These are phyloP conservation scores for Mareca strepera DNA, from an alignment of 2,797 vertebrate species.

Conservation along the genomic window DNA sequence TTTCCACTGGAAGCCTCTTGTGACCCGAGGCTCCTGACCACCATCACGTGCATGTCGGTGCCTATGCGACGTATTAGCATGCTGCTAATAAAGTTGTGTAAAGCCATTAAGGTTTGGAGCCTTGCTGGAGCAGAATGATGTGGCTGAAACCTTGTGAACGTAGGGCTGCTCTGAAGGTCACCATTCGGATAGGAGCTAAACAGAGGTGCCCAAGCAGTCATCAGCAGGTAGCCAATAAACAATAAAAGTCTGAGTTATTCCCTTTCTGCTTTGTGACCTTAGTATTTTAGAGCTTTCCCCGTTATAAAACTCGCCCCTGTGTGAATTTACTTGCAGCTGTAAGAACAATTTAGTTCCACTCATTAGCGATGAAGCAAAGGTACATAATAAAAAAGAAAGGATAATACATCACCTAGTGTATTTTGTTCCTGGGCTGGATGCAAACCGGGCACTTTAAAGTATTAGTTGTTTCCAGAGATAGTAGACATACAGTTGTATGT, in stretches of 20 bases:
- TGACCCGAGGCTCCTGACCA: neutral
- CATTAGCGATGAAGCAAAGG: conserved; percentile 37
- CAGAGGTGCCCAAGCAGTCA: neutral
- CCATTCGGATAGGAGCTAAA: neutral
- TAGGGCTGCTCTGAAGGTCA: neutral
- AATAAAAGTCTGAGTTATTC: neutral
- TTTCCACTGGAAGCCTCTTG: neutral
- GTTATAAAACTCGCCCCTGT: neutral
- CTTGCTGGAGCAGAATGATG: neutral
- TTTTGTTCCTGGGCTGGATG: conserved; percentile 19
- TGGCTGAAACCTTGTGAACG: neutral
- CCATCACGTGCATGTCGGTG: rapidly evolving
- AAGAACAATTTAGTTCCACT: neutral
- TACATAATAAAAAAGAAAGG: conserved; percentile 29
- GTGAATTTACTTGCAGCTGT: conserved; percentile 23
- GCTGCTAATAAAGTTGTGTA: neutral
- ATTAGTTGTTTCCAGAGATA: conserved; percentile 52
- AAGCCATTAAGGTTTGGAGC: neutral
- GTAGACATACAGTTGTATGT: conserved; percentile 13
- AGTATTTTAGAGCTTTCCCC: neutral
- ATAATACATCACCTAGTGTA: conserved; percentile 37
- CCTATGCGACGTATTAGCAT: neutral
- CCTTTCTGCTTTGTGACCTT: neutral
- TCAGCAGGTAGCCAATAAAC: neutral
- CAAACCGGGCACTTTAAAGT: conserved; percentile 13